A percentile compares a stretch with the other conserved stretches of the same genome.
Evolutionary conservation across 2,797 vertebrate genomes (phyloP).

Genomic region (Falco cherrug): DNA sequence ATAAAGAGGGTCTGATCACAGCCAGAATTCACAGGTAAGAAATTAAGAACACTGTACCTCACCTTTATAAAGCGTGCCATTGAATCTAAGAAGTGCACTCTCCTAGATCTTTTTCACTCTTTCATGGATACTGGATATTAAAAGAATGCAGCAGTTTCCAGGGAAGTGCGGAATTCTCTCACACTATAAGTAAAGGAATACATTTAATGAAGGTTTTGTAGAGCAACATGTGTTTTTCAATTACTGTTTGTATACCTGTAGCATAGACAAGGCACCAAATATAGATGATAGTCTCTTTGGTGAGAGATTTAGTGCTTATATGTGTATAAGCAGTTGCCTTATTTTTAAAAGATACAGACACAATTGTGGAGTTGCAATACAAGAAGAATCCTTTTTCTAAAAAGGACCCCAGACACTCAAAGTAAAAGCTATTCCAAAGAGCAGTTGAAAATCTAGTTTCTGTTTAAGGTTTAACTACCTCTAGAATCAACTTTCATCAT

Average conservation of each 20-base stretch:
- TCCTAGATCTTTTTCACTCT: not conserved
- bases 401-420: not conserved
- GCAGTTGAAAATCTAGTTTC: not conserved
- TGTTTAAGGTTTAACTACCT: not conserved
- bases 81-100: not conserved
- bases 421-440: not conserved
- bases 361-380: accelerated
- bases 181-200: not conserved
- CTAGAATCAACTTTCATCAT: not conserved
- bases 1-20: not conserved
- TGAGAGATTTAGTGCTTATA: not conserved
- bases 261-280: not conserved
- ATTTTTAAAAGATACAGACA: not conserved
- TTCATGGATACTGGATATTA: not conserved
- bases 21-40: not conserved
- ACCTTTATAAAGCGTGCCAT: accelerated
- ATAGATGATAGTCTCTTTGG: not conserved
- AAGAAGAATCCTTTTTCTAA: not conserved
- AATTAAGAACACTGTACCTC: not conserved
- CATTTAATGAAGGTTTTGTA: not conserved
- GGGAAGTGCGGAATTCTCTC: not conserved
- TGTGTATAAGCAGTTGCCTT: not conserved
- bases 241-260: not conserved
- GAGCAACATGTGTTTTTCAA: not conserved
- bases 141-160: not conserved